Evolutionary conservation across 2,888 invertebrate species (phyloP).

Genomic region (Cylindroiulus punctatus): DNA sequence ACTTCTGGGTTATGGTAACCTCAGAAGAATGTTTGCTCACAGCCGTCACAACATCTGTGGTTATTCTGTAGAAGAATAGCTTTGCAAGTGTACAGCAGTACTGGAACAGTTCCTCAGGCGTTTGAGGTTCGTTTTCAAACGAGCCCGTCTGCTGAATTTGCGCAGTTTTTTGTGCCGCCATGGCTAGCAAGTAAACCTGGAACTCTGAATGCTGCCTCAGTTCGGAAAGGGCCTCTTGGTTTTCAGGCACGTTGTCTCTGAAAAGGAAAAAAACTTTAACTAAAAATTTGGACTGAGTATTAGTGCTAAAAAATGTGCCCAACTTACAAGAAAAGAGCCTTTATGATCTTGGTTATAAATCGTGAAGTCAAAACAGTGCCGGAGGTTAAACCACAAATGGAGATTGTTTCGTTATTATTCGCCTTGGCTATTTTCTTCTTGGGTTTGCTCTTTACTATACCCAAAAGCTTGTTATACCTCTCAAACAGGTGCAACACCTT

Average conservation of each 20-base stretch:
- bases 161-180: neutral
- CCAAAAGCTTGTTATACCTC: neutral
- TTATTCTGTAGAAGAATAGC: conserved; percentile 12
- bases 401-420: neutral
- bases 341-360: neutral
- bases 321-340: conserved; percentile 39
- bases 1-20: neutral
- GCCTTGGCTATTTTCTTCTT: neutral
- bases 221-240: conserved; percentile 25
- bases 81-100: conserved; percentile 40
- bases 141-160: conserved; percentile 29
- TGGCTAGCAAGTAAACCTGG: conserved; percentile 36
- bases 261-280: neutral
- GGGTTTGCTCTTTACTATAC: neutral
- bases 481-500: conserved; percentile 5
- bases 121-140: conserved; percentile 6
- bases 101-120: neutral
- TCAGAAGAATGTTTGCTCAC: neutral
- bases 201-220: conserved; percentile 40
- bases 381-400: neutral
- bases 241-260: conserved; percentile 13
- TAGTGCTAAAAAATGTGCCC: neutral
- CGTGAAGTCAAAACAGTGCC: conserved; percentile 28
- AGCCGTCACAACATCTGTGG: neutral
- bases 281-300: no score